Percentiles rank a stretch among this genome's conserved stretches.
phyloP scores from a whole-genome alignment of 1,140 invertebrate genomes.

The Anadara kagoshimensis region DNA sequence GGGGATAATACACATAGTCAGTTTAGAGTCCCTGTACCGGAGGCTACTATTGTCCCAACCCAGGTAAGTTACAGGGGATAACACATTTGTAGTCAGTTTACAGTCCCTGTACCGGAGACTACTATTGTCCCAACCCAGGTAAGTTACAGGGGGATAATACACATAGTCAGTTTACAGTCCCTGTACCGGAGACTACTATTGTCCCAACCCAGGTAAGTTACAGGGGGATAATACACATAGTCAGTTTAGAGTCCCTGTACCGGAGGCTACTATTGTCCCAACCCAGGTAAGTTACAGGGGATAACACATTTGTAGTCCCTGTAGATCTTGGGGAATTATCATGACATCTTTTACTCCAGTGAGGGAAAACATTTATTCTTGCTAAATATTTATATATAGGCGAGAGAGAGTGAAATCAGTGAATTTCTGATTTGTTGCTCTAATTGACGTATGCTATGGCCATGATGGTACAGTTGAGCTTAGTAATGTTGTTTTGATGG shows the following conservation, averaged over 20 bases:
- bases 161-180: not conserved
- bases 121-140: conserved; percentile 67
- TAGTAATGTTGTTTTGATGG: too few species aligned
- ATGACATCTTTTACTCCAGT: not conserved
- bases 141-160: conserved; percentile 1
- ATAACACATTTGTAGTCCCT: not conserved
- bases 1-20: not conserved
- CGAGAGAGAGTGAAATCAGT: not conserved
- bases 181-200: conserved; percentile 65
- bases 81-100: not conserved
- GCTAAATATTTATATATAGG: not conserved
- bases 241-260: conserved; percentile 34
- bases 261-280: conserved; percentile 66
- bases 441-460: too few species aligned
- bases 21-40: conserved; percentile 41
- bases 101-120: conserved; percentile 54
- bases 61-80: conserved; percentile 50
- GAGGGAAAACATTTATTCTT: not conserved
- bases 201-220: conserved; percentile 61
- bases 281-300: conserved; percentile 51
- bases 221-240: not conserved
- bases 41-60: conserved; percentile 64
- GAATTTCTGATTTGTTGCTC: too few species aligned
- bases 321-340: not conserved
- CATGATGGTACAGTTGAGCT: too few species aligned